Conservation (phyloP, 2,888 invertebrate genomes). For the Lampropteryx suffumata region DNA sequence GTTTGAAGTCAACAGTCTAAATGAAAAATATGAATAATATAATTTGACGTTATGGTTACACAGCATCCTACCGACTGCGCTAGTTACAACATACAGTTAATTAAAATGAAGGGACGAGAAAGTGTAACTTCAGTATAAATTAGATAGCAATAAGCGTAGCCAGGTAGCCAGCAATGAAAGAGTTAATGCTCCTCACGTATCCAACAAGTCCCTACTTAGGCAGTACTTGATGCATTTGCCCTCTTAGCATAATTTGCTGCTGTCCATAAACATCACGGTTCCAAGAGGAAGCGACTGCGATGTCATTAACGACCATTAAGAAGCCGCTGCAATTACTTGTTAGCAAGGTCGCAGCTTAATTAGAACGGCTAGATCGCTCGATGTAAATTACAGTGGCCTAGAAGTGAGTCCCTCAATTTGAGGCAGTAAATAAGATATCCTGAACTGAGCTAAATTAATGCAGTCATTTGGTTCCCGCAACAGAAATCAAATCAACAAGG, state of each 20-base stretch:
- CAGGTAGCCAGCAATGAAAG: background rate
- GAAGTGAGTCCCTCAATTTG: no score
- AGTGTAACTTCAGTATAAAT: background rate
- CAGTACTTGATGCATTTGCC: background rate
- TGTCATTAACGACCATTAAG: conserved; percentile 64
- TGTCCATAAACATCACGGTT: conserved; percentile 42
- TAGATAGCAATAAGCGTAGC: background rate
- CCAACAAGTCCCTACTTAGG: background rate
- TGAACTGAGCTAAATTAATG: no score
- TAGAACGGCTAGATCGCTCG: conserved; percentile 2
- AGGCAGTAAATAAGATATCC: no score
- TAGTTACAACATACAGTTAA: no score
- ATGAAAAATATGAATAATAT: no score
- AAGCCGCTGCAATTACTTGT: conserved; percentile 51
- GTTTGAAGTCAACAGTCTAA: no score
- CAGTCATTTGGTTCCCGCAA: no score
- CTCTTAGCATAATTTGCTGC: conserved; percentile 12
- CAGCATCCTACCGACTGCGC: background rate
- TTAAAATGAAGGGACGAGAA: no score
- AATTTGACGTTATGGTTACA: no score
- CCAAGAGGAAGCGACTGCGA: conserved; percentile 54
- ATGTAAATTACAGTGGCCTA: background rate
- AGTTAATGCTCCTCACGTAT: background rate
- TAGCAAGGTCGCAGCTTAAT: conserved; percentile 42
- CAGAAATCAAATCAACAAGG: no score